Percentiles rank a stretch among this genome's conserved stretches.
phyloP scores from a whole-genome alignment of 2,113 vertebrate species.

The Ariopsis seemanni region DNA sequence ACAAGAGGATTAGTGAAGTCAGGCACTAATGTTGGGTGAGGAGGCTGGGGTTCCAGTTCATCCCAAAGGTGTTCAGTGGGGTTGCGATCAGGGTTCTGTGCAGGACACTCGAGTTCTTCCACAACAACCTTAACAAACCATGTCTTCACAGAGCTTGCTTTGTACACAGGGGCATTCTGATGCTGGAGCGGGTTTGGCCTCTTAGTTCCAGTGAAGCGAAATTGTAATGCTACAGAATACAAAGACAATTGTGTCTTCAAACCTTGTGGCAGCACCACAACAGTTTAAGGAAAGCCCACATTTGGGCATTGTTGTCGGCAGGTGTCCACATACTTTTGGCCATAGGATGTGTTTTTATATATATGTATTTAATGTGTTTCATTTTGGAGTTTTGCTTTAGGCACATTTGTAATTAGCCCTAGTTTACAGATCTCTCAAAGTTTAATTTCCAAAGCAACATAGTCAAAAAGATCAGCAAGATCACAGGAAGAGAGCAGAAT shows the following conservation, averaged over 20 bases:
- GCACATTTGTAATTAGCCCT: not conserved
- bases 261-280: not conserved
- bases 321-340: not conserved
- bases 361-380: not conserved
- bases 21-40: not conserved
- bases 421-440: not conserved
- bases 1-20: not conserved
- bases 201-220: not conserved
- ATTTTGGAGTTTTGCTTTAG: not conserved
- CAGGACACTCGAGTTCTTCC: not conserved
- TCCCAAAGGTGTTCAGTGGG: not conserved
- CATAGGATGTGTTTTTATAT: too few species aligned
- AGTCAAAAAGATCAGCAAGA: not conserved
- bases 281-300: not conserved
- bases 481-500: not conserved
- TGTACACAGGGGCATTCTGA: not conserved
- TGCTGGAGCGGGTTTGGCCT: not conserved
- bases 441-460: not conserved
- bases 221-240: too few species aligned
- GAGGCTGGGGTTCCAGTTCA: not conserved
- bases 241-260: not conserved
- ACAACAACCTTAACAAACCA: not conserved
- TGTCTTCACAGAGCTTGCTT: not conserved
- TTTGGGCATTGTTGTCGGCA: not conserved
- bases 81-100: not conserved